Evolutionary conservation across 2,797 vertebrate species (phyloP).

Genomic region (Cheirogaleus major): DNA sequence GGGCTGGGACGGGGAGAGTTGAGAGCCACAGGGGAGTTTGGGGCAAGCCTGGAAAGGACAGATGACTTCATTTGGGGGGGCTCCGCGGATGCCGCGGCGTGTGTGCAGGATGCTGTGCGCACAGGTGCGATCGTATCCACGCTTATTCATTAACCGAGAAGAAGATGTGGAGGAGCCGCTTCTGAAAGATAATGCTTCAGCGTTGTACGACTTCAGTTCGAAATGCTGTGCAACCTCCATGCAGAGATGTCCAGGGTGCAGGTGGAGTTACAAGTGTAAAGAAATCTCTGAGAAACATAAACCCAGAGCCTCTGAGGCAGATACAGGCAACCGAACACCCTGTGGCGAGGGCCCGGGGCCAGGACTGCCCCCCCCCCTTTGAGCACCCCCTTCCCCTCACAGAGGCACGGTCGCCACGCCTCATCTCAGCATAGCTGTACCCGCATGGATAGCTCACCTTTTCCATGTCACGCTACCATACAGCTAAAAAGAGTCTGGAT

Average conservation of each 20-base stretch:
- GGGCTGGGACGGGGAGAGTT: too few relatives aligned
- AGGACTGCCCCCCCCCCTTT: accelerated
- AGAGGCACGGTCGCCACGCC: accelerated
- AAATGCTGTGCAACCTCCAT: too few relatives aligned
- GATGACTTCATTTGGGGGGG: background rate
- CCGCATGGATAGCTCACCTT: accelerated
- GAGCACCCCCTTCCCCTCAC: too few relatives aligned
- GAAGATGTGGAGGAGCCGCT: background rate
- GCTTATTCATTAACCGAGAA: background rate
- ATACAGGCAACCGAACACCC: background rate
- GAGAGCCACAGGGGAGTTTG: background rate
- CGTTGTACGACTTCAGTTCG: background rate
- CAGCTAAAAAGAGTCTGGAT: background rate
- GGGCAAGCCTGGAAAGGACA: background rate
- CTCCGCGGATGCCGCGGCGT: background rate
- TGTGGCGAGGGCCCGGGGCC: accelerated
- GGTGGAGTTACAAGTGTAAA: background rate
- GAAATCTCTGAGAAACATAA: background rate
- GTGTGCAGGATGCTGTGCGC: background rate
- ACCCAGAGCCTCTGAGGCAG: background rate
- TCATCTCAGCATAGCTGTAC: background rate
- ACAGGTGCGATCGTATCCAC: background rate
- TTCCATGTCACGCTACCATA: background rate
- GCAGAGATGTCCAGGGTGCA: background rate
- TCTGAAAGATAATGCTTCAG: too few relatives aligned